Conservation (phyloP, 2,797 vertebrate species). For the Micromesistius poutassou region DNA sequence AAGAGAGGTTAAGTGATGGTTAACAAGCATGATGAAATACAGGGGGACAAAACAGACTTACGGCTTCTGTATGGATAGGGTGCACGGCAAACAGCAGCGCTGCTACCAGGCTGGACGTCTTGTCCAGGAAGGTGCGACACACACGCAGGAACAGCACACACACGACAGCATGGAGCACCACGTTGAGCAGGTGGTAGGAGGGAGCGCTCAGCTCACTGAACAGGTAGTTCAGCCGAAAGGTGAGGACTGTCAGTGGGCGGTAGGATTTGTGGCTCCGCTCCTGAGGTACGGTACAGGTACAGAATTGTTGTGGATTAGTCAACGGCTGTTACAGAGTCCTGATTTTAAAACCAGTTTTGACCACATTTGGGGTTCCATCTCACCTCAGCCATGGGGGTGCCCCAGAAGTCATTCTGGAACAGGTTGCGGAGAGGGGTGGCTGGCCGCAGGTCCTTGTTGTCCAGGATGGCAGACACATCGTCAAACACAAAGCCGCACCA, state of each 20-base stretch:
- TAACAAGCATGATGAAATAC: background rate
- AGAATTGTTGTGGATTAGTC: background rate
- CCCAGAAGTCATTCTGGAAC: slow-evolving; percentile 98
- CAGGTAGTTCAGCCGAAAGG: slow-evolving; percentile 94
- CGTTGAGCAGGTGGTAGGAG: slow-evolving; percentile 93
- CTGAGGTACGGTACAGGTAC: slow-evolving; percentile 59
- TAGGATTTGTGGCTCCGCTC: slow-evolving; percentile 99
- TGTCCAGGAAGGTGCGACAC: slow-evolving; percentile 88
- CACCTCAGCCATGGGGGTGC: slow-evolving; percentile 97
- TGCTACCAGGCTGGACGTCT: slow-evolving; percentile 81
- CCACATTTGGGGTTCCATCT: slow-evolving; percentile 3
- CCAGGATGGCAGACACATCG: slow-evolving; percentile 95
- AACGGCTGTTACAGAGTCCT: background rate
- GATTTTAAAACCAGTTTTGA: background rate
- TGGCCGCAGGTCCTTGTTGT: slow-evolving; percentile 97
- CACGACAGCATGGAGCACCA: slow-evolving; percentile 83
- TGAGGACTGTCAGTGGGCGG: slow-evolving; percentile 92
- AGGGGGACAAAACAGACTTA: slow-evolving; percentile 68
- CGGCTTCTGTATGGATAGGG: slow-evolving; percentile 95
- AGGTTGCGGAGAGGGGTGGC: slow-evolving; percentile 88
- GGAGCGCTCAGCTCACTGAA: slow-evolving; percentile 88
- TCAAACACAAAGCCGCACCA: slow-evolving; percentile 97
- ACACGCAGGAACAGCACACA: slow-evolving; percentile 91
- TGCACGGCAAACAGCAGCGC: slow-evolving; percentile 93
- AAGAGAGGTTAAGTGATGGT: background rate